Evolutionary conservation across 1,140 invertebrate genomes (phyloP), one percentile per base, ranked within the genome.

Genomic region (Drosophila orena): DNA sequence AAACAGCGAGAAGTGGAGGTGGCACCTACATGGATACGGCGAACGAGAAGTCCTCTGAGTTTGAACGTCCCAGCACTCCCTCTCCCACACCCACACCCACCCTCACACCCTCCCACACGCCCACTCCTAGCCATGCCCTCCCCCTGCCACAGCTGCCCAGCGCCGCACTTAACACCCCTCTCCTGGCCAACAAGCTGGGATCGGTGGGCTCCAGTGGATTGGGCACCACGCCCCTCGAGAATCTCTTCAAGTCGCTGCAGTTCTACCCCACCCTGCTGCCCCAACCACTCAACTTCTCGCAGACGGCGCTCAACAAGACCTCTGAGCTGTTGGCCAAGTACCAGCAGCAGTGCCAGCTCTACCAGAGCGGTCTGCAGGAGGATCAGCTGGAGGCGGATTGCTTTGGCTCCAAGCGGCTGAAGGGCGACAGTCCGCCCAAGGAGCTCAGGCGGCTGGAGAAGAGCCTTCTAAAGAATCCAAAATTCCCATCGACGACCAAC

Each of bases 241-340:
- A 83, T 27, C 79, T 92, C 44, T 92, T 92, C 20, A 92, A 92
- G 44, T 92, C 91, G 6, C 71, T 92, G 42, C 91, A 92, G 50
- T 91, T 92, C 40, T 92, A 92, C 57, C 91, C 91, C 7, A 91
- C 84, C 44, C 71, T 92, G 6, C 56, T 92, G 78, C 88, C 89
- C 1, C 91, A 92, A 40, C 91, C 91, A 0, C 58, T 92, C 5
- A 92, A 92, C 76, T 92, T 92, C 6, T 91, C 91, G 15, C 91
- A 92, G 56, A 89, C 91, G 34, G 91, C 91, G 2, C 53, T 92
- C 2, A 91, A 91, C 61, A 92, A 90, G 55, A 91, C 91, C 30
- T 71, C 81, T 3, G 91, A 92, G 30, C 52, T 92, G 11, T 53
- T 92, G 68, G 89, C 89, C 47, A 92, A 92, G 56, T 92, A 92